A percentile compares a stretch with the other conserved stretches of the same genome.
Conservation (phyloP, 1,140 invertebrate genomes). For the Pseudomyrmex sp. region DNA sequence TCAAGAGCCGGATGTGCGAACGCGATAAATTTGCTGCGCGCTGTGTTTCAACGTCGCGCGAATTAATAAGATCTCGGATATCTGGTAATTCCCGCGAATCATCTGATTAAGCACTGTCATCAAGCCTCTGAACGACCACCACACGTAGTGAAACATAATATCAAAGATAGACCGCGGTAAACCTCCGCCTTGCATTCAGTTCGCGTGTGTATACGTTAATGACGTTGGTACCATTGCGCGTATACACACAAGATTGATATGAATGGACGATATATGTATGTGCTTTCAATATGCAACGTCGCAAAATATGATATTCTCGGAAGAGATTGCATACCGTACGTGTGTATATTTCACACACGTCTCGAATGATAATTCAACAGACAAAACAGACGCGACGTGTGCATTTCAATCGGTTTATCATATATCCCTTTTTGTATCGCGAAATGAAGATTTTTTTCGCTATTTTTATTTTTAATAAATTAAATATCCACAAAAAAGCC, state of each 20-base stretch:
- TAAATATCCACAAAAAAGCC: too few relatives aligned
- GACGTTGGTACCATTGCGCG: neutral
- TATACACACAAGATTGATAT: constrained; percentile 1
- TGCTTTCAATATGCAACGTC: neutral
- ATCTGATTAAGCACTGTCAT: constrained; percentile 27
- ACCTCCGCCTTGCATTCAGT: constrained; percentile 27
- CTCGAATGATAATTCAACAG: too few relatives aligned
- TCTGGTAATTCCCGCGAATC: constrained; percentile 33
- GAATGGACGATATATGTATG: neutral
- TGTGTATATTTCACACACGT: too few relatives aligned
- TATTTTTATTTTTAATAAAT: too few relatives aligned
- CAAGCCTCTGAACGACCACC: constrained; percentile 5
- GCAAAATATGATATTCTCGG: too few relatives aligned
- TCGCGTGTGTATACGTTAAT: constrained; percentile 5
- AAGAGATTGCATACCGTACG: too few relatives aligned
- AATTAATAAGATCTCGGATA: constrained; percentile 12
- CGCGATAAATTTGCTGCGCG: neutral
- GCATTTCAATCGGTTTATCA: too few relatives aligned
- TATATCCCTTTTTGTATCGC: too few relatives aligned
- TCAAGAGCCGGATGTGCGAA: neutral
- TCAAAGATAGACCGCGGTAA: constrained; percentile 4
- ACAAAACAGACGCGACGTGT: too few relatives aligned
- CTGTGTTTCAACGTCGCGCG: neutral
- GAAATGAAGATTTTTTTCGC: too few relatives aligned
- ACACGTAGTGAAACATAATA: constrained; percentile 40